A percentile compares a stretch with the other conserved stretches of the same genome.
phyloP scores from a whole-genome alignment of 2,888 invertebrate genomes.

The Dryobotodes eremita region DNA sequence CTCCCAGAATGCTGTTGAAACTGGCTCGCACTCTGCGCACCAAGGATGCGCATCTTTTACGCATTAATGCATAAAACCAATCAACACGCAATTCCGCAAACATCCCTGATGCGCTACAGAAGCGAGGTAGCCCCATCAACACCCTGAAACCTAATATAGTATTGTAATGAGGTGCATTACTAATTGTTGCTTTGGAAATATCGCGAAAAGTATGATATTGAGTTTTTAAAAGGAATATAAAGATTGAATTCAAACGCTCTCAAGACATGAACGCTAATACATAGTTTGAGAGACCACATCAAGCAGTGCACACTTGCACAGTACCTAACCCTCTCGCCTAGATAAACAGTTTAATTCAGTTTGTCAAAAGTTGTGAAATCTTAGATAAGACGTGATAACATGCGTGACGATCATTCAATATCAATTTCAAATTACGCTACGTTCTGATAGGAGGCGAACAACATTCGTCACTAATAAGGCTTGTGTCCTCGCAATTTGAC shows the following conservation, averaged over 20 bases:
- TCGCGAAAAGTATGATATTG: no score
- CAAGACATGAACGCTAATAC: neutral
- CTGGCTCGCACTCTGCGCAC: no score
- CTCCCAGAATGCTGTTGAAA: no score
- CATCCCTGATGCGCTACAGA: no score
- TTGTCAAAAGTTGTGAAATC: neutral
- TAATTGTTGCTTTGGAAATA: neutral
- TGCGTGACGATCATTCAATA: neutral
- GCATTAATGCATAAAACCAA: no score
- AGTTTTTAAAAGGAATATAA: neutral
- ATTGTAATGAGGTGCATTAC: neutral
- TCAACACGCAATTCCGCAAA: no score
- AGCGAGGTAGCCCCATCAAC: no score
- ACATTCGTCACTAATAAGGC: slow-evolving; percentile 82
- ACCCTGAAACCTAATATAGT: no score
- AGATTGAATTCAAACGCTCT: neutral
- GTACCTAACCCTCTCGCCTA: neutral
- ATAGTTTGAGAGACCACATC: neutral
- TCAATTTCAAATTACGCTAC: slow-evolving; percentile 57
- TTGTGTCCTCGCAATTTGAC: slow-evolving; percentile 87
- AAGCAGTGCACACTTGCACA: neutral
- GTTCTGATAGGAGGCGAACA: slow-evolving; percentile 73
- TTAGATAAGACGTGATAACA: neutral
- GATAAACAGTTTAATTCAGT: neutral
- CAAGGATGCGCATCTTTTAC: no score